Percentiles rank a stretch among this genome's conserved stretches.
These are phyloP conservation scores for Scaptodrosophila lebanonensis DNA, from an alignment of 1,140 invertebrate species.

Conservation along the genomic window DNA sequence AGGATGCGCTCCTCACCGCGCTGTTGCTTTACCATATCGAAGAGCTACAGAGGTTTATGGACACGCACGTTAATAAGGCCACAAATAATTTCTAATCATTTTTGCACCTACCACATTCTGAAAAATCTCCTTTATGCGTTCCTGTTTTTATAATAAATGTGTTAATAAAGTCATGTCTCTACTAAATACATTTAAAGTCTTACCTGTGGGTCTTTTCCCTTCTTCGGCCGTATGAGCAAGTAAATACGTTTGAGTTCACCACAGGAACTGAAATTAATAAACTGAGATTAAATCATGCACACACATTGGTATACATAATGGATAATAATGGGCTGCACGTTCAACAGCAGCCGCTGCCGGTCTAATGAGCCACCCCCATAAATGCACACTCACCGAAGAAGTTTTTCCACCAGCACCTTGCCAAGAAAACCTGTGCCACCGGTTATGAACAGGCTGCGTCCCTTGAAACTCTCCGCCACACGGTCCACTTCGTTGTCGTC, in stretches of 20 bases:
- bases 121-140: slow-evolving; percentile 84
- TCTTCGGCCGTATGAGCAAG: slow-evolving; percentile 87
- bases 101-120: slow-evolving; percentile 80
- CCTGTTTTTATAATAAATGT: too few species aligned
- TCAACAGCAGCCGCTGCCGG: slow-evolving; percentile 17
- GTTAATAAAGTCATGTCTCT: too few species aligned
- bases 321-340: slow-evolving; percentile 56
- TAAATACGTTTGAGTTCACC: slow-evolving; percentile 85
- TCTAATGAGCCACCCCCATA: slow-evolving; percentile 3
- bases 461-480: slow-evolving; percentile 79
- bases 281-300: neutral
- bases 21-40: slow-evolving; percentile 83
- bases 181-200: too few species aligned
- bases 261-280: slow-evolving; percentile 74
- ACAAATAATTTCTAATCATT: slow-evolving; percentile 39
- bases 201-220: slow-evolving; percentile 85
- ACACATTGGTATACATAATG: slow-evolving; percentile 48
- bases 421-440: slow-evolving; percentile 92
- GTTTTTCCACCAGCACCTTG: slow-evolving; percentile 92
- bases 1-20: slow-evolving; percentile 80
- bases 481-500: slow-evolving; percentile 77
- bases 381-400: slow-evolving; percentile 80
- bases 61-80: slow-evolving; percentile 18
- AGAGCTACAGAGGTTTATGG: slow-evolving; percentile 80
- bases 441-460: slow-evolving; percentile 79